These are phyloP conservation scores for Mustela lutreola DNA, from an alignment of 2,113 vertebrate genomes.

Conservation along the genomic window DNA sequence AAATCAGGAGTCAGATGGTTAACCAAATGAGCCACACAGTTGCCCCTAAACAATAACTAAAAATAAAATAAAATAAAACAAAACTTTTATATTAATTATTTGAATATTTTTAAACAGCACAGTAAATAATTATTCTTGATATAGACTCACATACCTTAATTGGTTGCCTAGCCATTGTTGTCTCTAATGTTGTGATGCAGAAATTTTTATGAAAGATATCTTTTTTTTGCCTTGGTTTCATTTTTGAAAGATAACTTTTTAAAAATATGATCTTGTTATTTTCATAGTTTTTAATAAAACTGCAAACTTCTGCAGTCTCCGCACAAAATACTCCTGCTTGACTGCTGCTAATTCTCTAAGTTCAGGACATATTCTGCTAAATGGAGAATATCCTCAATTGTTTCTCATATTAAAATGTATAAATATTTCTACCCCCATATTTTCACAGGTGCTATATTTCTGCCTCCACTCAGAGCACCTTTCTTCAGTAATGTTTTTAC, in stretches of 20 bases:
- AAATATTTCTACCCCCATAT: conserved; percentile 40
- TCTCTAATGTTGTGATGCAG: neutral
- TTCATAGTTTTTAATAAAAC: neutral
- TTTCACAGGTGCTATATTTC: neutral
- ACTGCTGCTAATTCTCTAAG: neutral
- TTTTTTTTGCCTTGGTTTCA: neutral
- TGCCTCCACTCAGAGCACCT: neutral
- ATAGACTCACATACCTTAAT: neutral
- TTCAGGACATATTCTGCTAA: conserved; percentile 27
- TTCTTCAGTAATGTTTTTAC: conserved; percentile 33
- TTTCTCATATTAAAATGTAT: conserved; percentile 16
- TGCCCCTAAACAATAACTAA: neutral
- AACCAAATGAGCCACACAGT: neutral
- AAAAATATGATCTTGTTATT: neutral
- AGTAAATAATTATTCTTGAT: neutral
- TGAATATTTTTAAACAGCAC: neutral
- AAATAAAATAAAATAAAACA: neutral
- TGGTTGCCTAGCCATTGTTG: neutral
- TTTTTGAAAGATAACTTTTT: neutral
- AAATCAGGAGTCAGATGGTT: neutral
- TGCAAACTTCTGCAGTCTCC: neutral
- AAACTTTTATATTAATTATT: neutral
- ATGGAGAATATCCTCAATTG: neutral
- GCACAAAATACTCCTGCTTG: neutral
- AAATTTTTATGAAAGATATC: conserved; percentile 11